These are phyloP conservation scores for Stegodyphus mimosarum DNA, from an alignment of 1,140 invertebrate species.

Conservation along the genomic window DNA sequence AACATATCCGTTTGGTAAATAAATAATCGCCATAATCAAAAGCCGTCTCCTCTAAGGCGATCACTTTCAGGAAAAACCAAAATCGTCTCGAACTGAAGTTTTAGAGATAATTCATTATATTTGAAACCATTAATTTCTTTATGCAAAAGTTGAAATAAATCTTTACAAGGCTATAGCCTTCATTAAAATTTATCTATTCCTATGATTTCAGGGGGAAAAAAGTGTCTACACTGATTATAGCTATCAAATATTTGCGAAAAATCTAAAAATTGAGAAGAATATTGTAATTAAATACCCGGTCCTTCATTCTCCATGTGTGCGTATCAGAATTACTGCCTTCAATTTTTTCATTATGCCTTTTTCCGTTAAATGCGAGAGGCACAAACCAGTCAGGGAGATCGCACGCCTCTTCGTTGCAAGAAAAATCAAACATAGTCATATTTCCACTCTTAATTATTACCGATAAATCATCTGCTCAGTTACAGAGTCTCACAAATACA, in stretches of 20 bases:
- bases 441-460: neutral
- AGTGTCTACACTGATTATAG: neutral
- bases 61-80: too few relatives aligned
- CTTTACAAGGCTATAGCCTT: neutral
- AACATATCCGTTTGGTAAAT: too few relatives aligned
- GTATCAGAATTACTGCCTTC: slow-evolving; percentile 79
- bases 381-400: slow-evolving; percentile 53
- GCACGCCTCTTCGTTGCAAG: slow-evolving; percentile 47
- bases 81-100: too few relatives aligned
- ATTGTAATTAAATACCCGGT: slow-evolving; percentile 75
- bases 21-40: too few relatives aligned
- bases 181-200: neutral
- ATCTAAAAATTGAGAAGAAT: neutral
- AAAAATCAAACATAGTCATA: slow-evolving; percentile 45
- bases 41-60: too few relatives aligned
- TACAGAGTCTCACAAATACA: too few relatives aligned
- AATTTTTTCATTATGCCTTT: slow-evolving; percentile 81
- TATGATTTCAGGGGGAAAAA: neutral
- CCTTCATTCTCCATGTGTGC: slow-evolving; percentile 90
- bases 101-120: neutral
- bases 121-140: neutral
- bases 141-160: neutral
- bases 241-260: neutral
- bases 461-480: too few relatives aligned
- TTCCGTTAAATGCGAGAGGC: slow-evolving; percentile 69